Base-by-base conservation (phyloP, 2,113 vertebrate genomes). In the Pagrus major region DNA sequence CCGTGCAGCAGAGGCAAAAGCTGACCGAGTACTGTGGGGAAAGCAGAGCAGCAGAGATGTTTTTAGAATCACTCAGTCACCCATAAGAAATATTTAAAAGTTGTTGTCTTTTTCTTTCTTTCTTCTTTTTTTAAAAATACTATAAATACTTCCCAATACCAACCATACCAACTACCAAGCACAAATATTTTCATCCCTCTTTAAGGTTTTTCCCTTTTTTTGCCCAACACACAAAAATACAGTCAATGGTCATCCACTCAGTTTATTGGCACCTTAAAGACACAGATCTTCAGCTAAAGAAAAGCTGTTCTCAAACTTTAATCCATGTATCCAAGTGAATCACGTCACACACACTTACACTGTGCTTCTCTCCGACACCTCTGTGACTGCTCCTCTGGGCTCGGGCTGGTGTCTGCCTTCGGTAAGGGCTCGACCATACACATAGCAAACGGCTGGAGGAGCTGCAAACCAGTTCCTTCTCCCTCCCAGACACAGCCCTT, bases 1-100 rank as follows among this genome's bases (percentile, higher is more conserved):
- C 98, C 98, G 0, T 99, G 97, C 9, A 99, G 94, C 86, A 99
- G 93, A 0, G 98, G 96, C 25, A 99, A 94, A 6, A 99, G 93
- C 84, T 96, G 96, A 18, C 72, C 0, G 0, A 92, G 90, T n/a
- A 93, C 93, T 94, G 80, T 1, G 1, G 12, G 12, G 35, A 63
- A 16, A 16, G 7, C 63, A 65, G 5, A 51, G 27, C 1, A 51
- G 18, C 2, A 56, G 2, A 41, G 41, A 14, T 11, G n/a, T 2
- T 15, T 27, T 64, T n/a, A 63, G 7, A 52, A 25, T 1, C 5
- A 1, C 10, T 56, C 9, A 25, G 37, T n/a, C 18, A 5, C 47
- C 14, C 6, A 52, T 6, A 20, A n/a, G n/a, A n/a, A n/a, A n/a
- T n/a, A n/a, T n/a, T n/a, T n/a, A n/a, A n/a, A n/a, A n/a, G n/a